Percentiles rank a stretch among this genome's conserved stretches.
Conservation (phyloP, 2,888 invertebrate genomes). For the Thymelicus lineola region DNA sequence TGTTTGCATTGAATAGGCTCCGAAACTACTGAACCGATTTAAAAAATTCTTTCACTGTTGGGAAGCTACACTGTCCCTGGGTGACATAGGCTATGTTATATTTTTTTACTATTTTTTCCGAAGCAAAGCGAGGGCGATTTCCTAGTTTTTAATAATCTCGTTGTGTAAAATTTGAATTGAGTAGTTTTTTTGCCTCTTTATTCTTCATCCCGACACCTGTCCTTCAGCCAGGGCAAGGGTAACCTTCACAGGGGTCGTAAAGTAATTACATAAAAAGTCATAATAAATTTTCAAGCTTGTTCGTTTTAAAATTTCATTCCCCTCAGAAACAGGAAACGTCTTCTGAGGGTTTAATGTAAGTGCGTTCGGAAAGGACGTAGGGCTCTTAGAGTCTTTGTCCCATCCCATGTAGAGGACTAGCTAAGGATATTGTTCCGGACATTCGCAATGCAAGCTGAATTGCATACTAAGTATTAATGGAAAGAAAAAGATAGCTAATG, state of each 20-base stretch:
- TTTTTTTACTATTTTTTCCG: no score
- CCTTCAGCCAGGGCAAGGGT: constrained; percentile 27
- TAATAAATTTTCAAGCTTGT: constrained; percentile 28
- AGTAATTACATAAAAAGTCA: constrained; percentile 17
- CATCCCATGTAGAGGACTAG: constrained; percentile 2
- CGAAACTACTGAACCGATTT: no score
- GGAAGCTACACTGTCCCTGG: no score
- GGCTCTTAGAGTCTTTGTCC: background rate
- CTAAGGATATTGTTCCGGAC: background rate
- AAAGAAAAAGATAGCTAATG: background rate
- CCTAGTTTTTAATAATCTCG: background rate
- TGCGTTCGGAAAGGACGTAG: background rate
- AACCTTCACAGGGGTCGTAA: background rate
- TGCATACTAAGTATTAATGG: background rate
- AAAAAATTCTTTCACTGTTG: no score
- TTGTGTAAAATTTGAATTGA: constrained; percentile 3
- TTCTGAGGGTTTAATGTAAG: constrained; percentile 16
- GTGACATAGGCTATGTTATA: no score
- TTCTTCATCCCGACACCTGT: background rate
- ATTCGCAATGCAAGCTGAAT: background rate
- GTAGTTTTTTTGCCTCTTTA: constrained; percentile 11
- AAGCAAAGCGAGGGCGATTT: no score
- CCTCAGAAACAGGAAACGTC: constrained; percentile 21
- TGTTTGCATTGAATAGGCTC: no score
- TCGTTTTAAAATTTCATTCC: constrained; percentile 24